Percentiles rank a stretch among this genome's conserved stretches.
phyloP scores from a whole-genome alignment of 2,113 vertebrate genomes.

The Orycteropus afer region DNA sequence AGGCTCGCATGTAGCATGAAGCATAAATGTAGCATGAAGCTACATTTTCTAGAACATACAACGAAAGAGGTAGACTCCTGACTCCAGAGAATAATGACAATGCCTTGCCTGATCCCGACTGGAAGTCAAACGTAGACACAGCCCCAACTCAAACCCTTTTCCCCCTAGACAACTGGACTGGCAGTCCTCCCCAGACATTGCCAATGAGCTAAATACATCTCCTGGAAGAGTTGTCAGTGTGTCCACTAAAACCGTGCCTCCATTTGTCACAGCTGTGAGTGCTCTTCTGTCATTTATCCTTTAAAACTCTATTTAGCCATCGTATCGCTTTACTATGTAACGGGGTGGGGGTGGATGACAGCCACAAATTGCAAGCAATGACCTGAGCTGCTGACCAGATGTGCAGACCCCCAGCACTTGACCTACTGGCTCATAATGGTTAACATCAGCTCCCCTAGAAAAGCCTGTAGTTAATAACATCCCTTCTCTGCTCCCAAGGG shows the following conservation, averaged over 20 bases:
- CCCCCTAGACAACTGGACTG: not conserved
- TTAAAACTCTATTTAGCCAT: not conserved
- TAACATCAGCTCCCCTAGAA: conserved; percentile 60
- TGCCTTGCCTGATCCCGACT: fast-evolving
- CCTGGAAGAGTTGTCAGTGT: fast-evolving
- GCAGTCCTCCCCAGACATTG: not conserved
- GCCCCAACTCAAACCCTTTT: not conserved
- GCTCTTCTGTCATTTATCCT: not conserved
- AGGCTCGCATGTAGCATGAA: too few species aligned
- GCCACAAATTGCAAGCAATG: not conserved
- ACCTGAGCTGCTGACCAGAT: conserved; percentile 57
- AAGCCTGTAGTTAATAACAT: conserved; percentile 66
- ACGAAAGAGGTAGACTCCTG: not conserved
- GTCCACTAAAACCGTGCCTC: not conserved
- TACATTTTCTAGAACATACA: fast-evolving
- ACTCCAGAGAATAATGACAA: not conserved
- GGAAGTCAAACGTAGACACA: fast-evolving
- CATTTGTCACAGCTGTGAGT: not conserved
- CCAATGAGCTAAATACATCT: not conserved
- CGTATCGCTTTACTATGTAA: not conserved
- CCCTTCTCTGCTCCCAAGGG: not conserved
- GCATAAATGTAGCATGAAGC: too few species aligned
- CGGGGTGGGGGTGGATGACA: not conserved
- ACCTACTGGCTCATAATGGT: conserved; percentile 62
- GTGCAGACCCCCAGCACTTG: conserved; percentile 35